These are phyloP conservation scores for Poeciliopsis occidentalis DNA, from an alignment of 2,113 vertebrate species.

Conservation along the genomic window DNA sequence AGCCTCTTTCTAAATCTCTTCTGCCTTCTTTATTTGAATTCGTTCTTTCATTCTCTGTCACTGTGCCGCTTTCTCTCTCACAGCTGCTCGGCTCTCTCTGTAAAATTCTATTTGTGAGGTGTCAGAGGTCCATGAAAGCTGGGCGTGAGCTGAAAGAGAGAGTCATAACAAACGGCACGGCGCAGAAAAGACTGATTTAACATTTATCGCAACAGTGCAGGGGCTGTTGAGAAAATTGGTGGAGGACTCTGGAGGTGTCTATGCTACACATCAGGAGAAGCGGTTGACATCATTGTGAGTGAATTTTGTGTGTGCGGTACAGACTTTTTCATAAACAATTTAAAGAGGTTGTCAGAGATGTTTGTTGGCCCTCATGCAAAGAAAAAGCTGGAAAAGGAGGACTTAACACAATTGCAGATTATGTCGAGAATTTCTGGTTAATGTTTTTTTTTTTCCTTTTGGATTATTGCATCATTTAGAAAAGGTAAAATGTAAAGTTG, in stretches of 20 bases:
- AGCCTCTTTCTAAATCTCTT: slow-evolving; percentile 18
- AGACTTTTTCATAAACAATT: slow-evolving; percentile 28
- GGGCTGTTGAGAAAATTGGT: slow-evolving; percentile 40
- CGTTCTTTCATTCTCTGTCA: slow-evolving; percentile 13
- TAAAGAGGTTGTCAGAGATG: slow-evolving; percentile 5
- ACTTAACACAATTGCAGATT: not conserved
- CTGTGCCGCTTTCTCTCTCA: slow-evolving; percentile 9
- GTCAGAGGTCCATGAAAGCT: slow-evolving; percentile 58
- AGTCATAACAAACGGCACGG: slow-evolving; percentile 57
- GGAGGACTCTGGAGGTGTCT: slow-evolving; percentile 27
- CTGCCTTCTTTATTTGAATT: slow-evolving; percentile 5
- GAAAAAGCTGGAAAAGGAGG: not conserved
- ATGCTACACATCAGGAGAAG: slow-evolving; percentile 16
- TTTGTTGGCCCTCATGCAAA: slow-evolving; percentile 1
- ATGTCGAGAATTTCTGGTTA: not conserved
- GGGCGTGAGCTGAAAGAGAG: slow-evolving; percentile 52
- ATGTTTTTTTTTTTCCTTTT: not conserved
- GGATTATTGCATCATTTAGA: not conserved
- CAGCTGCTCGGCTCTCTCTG: slow-evolving; percentile 18
- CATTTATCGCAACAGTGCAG: slow-evolving; percentile 51
- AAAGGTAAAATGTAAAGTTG: not conserved
- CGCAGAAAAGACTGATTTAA: slow-evolving; percentile 62
- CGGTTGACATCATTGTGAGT: slow-evolving; percentile 15
- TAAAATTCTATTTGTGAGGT: slow-evolving; percentile 63
- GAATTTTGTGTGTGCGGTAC: slow-evolving; percentile 3